Evolutionary conservation across 2,113 vertebrate genomes (phyloP), one percentile per base, ranked within the genome.

Genomic region (Formicarius rufipectus): DNA sequence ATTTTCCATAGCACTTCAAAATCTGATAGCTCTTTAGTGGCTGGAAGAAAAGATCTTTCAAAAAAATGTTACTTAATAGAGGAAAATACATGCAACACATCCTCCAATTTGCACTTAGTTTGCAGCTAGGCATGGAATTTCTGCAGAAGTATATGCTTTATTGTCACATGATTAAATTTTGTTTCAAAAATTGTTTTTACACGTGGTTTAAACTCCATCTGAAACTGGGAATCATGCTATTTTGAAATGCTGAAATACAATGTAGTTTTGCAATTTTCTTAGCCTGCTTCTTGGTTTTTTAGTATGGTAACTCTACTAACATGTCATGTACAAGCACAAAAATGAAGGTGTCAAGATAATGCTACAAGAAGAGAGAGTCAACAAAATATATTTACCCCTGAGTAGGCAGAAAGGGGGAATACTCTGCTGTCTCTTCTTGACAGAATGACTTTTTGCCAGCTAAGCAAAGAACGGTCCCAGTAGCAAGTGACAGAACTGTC

Each of bases 1-100:
- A 77, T 92, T 93, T 92, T 94, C 87, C 75, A 69, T 35, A 71
- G 20, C 39, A 40, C 35, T 83, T 93, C 77, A 84, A 75, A 81
- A 35, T 7, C n/a, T 49, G 22, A 31, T 75, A 84, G 12, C 24
- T 93, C 14, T 55, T 62, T 76, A 77, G 22, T 24, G 25, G n/a
- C 59, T 59, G 44, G 37, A 96, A 77, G 37, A 76, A 77, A 77
- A 71, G 27, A 39, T 19, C 10, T 44, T 76, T 72, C 31, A 71
- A 45, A 84, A 78, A 80, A n/a, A 9, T 12, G 5, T 63, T 71
- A 62, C 28, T 84, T 53, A 89, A 45, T n/a, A 69, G 39, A 58
- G 44, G 37, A 80, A 94, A 85, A 71, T n/a, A 52, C 7, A 40
- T 13, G 14, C 18, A 74, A 49, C 30, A 31, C 19, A 47, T 74